Base-by-base conservation (phyloP, 2,888 invertebrate species). In the Ochropacha duplaris region DNA sequence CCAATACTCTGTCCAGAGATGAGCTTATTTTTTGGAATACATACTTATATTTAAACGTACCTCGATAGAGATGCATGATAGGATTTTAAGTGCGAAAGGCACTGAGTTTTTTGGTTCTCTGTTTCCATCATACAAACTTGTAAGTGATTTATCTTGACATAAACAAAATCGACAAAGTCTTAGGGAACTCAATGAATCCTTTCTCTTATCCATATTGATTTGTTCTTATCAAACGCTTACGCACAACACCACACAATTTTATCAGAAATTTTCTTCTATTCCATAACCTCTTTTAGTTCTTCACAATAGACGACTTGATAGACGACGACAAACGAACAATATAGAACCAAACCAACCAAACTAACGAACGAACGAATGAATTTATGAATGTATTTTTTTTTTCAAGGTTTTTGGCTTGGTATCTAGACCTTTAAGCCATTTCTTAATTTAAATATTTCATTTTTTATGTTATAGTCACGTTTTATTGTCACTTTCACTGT, bases 1-100 rank as follows among this genome's bases (percentile, higher is more conserved):
- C 58, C 19, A 36, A 34, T 44, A 1, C 16, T 19, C 9, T n/a
- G 14, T 28, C 31, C 12, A 31, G 12, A 31, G 31, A 12, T 12
- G 12, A 12, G 31, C 12, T 31, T 11, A 2, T 12, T 31, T 31
- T 31, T 31, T 8, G 14, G 22, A 31, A 3, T 31, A 31, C 2
- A 22, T 6, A 31, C 4, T 6, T 31, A 12, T 4, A 5, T 34
- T 9, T 44, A 44, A 58, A 44, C 65, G 78, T 94, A 96, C 96
- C 96, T 97, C 96, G 70, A 96, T 94, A 59, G 96, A 94, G 65
- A 96, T 94, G 80, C 96, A 95, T 56, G 96, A 95, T 94, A 96
- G 95, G 75, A 96, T 95, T 92, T 96, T 96, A 71, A 96, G 84
- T 57, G 95, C 93, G 71, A 96, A 91, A 69, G 95, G 94, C 69